Base-by-base conservation (phyloP, 1,140 invertebrate species). In the Lamellibrachia luymesi region DNA sequence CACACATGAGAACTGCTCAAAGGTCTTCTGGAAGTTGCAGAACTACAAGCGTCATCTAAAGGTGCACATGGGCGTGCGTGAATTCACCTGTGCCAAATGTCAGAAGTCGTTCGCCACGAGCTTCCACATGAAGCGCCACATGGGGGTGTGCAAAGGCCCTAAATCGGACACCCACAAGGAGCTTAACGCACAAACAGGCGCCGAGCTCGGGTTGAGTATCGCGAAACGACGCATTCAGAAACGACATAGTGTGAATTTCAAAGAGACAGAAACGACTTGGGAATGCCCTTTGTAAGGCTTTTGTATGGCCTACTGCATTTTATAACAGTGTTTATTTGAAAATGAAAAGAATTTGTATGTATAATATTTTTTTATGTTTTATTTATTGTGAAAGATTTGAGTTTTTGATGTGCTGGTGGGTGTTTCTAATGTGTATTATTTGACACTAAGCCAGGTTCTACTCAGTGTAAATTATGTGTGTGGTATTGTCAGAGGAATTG, bases 101-200 rank as follows among this genome's bases (percentile, higher is more conserved):
- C 98, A 98, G 94, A 97, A 99, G 17, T 98, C 98, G 92, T 99
- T 99, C 96, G 98, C 98, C 50, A 97, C 98, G 95, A 99, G 98
- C 95, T 98, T 99, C 96, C 98, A 99, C 95, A 96, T 99, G 94
- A 99, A 99, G 96, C 99, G 99, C 93, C 98, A 99, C 95, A 98
- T 99, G 2, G 91, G 92, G 49, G 94, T 94, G 49, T 95, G 95
- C 93, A 94, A 94, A 56, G 91, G 64, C 7, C 64, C 64, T 22
- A 80, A 80, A 22, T 22, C 64, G 64, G 64, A 4, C 13, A 80
- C 64, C 13, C 64, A 4, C 64, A 80, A 8, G 64, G 64, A 80
- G 13, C 17, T 80, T 0, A 80, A 80, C 64, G 64, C 64, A 2
- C 64, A 80, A 22, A 80, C 64, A 4, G 64, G 64, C 64, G 64